Evolutionary conservation across 2,113 vertebrate genomes (phyloP).

Genomic region (Lagopus muta): DNA sequence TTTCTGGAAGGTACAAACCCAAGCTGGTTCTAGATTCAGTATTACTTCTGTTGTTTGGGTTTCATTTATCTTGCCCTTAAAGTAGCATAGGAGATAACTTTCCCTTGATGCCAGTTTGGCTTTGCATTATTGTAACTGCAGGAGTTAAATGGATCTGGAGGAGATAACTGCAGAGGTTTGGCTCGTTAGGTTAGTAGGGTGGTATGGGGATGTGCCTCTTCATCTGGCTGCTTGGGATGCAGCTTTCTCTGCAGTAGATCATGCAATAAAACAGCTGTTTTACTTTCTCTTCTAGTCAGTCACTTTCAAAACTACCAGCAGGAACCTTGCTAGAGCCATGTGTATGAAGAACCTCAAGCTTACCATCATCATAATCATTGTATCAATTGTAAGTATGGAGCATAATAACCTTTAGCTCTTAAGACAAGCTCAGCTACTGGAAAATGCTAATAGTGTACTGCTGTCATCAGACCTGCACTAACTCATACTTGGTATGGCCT

Average conservation of each 20-base stretch:
- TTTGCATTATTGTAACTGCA: background rate
- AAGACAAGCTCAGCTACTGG: background rate
- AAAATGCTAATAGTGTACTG: accelerated
- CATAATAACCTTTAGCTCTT: background rate
- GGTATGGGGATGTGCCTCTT: background rate
- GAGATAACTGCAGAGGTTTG: background rate
- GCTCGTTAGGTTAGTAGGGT: background rate
- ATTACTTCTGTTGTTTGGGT: background rate
- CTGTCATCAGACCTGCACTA: accelerated
- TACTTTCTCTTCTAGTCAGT: slow-evolving; percentile 84
- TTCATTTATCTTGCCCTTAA: background rate
- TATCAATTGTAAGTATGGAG: slow-evolving; percentile 84
- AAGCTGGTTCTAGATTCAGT: background rate
- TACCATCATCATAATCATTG: slow-evolving; percentile 88
- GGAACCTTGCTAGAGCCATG: slow-evolving; percentile 97
- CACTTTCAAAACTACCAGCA: slow-evolving; percentile 98
- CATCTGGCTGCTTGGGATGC: background rate
- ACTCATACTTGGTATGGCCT: background rate
- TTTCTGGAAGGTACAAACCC: background rate
- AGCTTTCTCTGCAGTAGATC: background rate
- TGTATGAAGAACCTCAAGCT: slow-evolving; percentile 99
- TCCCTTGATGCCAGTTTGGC: background rate
- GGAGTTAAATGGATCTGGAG: background rate
- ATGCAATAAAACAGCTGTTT: background rate
- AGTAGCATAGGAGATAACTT: background rate